Evolutionary conservation across 2,888 invertebrate species (phyloP).

Genomic region (Tyria jacobaeae): DNA sequence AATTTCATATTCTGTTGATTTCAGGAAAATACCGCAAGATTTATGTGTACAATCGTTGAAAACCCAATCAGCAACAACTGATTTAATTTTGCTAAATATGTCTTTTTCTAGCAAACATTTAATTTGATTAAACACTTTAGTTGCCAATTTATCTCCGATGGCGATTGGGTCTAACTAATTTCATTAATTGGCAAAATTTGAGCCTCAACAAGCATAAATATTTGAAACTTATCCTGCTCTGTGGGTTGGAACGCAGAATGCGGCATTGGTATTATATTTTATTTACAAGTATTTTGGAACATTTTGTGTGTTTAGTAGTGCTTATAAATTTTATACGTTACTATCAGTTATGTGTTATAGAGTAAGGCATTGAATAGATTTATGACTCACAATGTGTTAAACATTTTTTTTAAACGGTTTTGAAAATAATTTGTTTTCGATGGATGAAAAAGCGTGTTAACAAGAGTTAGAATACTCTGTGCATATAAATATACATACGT

Average conservation of each 20-base stretch:
- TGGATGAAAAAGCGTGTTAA: background rate
- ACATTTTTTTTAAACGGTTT: background rate
- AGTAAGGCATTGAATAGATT: background rate
- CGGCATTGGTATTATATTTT: slow-evolving; percentile 31
- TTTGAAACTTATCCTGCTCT: slow-evolving; percentile 47
- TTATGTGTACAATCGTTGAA: slow-evolving; percentile 28
- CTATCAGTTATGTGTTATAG: background rate
- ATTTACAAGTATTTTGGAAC: slow-evolving; percentile 23
- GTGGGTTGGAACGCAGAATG: slow-evolving; percentile 28
- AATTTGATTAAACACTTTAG: slow-evolving; percentile 49
- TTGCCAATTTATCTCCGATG: slow-evolving; percentile 37
- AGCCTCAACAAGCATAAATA: slow-evolving; percentile 50
- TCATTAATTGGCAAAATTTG: slow-evolving; percentile 52
- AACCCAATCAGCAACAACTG: slow-evolving; percentile 45
- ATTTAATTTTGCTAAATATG: slow-evolving; percentile 37
- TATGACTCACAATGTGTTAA: background rate
- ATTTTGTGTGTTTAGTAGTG: background rate
- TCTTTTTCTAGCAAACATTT: slow-evolving; percentile 47
- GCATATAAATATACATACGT: no score
- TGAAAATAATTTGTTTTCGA: background rate
- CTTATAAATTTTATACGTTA: background rate
- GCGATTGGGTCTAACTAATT: slow-evolving; percentile 49
- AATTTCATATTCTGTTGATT: background rate
- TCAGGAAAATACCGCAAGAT: slow-evolving; percentile 6
- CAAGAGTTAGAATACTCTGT: no score